Evolutionary conservation across 2,888 invertebrate species (phyloP).

Genomic region (Crepidodera aurea): DNA sequence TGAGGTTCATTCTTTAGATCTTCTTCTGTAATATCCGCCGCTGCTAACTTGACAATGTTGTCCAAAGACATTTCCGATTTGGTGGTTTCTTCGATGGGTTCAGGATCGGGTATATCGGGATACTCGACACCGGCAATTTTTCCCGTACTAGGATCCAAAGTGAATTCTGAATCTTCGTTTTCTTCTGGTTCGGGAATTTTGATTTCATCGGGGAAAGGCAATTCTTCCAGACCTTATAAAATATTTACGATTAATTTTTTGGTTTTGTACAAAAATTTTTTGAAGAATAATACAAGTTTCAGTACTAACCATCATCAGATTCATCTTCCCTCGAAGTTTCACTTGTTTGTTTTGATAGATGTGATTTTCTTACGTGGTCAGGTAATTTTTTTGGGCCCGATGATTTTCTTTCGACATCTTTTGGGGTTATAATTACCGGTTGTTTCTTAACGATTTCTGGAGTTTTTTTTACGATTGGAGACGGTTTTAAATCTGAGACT

Average conservation of each 20-base stretch:
- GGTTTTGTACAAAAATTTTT: too few species aligned
- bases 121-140: slow-evolving; percentile 47
- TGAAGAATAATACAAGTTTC: too few species aligned
- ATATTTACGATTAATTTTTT: too few species aligned
- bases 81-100: slow-evolving; percentile 37
- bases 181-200: slow-evolving; percentile 67
- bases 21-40: slow-evolving; percentile 57
- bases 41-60: slow-evolving; percentile 57
- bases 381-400: slow-evolving; percentile 30
- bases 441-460: slow-evolving; percentile 39
- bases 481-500: slow-evolving; percentile 17
- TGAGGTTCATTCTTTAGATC: slow-evolving; percentile 47
- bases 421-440: slow-evolving; percentile 1
- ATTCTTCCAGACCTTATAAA: slow-evolving; percentile 64
- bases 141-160: slow-evolving; percentile 68
- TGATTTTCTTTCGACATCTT: slow-evolving; percentile 32
- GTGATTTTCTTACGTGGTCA: slow-evolving; percentile 1
- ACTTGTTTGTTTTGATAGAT: background rate
- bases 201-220: slow-evolving; percentile 69
- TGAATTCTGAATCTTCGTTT: slow-evolving; percentile 66
- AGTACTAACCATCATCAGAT: slow-evolving; percentile 52
- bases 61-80: slow-evolving; percentile 46
- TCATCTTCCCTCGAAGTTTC: slow-evolving; percentile 17
- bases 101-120: slow-evolving; percentile 51
- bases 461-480: slow-evolving; percentile 32